These are phyloP conservation scores for Microdon myrmicae DNA, from an alignment of 2,888 invertebrate species.

Conservation along the genomic window DNA sequence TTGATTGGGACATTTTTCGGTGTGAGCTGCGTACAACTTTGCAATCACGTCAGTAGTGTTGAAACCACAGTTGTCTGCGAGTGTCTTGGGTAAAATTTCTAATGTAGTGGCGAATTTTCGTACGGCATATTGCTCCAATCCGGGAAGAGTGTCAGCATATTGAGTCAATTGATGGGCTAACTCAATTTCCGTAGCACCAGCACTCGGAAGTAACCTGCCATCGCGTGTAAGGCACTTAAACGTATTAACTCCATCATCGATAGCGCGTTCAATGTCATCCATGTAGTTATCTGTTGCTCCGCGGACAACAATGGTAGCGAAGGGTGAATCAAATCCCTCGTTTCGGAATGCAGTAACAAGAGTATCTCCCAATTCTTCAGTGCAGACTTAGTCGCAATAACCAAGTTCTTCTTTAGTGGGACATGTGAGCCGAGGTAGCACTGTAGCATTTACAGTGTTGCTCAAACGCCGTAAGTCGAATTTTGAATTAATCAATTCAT, in stretches of 20 bases:
- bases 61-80: constrained; percentile 94
- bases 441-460: constrained; percentile 88
- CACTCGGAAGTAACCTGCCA: constrained; percentile 84
- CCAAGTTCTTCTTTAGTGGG: constrained; percentile 93
- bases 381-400: constrained; percentile 85
- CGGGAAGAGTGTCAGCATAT: constrained; percentile 91
- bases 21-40: constrained; percentile 93
- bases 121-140: constrained; percentile 96
- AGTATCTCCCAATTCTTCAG: constrained; percentile 96
- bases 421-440: constrained; percentile 74
- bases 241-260: constrained; percentile 99
- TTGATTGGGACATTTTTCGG: constrained; percentile 79
- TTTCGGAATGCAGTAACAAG: constrained; percentile 92
- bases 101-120: constrained; percentile 91
- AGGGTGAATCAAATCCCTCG: constrained; percentile 83
- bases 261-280: constrained; percentile 98
- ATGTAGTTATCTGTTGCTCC: constrained; percentile 98
- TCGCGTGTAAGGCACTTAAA: constrained; percentile 91
- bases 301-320: constrained; percentile 93
- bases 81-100: constrained; percentile 88
- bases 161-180: constrained; percentile 86
- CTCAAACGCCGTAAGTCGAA: constrained; percentile 95
- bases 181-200: constrained; percentile 95
- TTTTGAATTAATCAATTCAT: constrained; percentile 94
- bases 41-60: constrained; percentile 88